phyloP scores from a whole-genome alignment of 1,140 invertebrate species.

The Papilio polyxenes region DNA sequence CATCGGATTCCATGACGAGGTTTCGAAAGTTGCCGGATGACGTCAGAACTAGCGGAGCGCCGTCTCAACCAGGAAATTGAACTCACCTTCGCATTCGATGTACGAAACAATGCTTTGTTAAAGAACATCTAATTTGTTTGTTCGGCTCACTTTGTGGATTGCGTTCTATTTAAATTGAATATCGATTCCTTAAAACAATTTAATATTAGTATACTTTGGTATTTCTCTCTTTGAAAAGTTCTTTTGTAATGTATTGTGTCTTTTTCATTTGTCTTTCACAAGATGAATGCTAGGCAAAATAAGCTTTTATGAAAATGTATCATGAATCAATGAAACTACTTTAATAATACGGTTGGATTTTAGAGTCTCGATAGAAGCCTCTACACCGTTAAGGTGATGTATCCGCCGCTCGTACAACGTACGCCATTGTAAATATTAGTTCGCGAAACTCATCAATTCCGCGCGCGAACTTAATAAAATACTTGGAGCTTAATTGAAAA shows the following conservation, averaged over 20 bases:
- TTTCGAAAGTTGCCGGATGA: slow-evolving; percentile 73
- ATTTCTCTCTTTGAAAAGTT: neutral
- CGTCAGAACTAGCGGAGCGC: slow-evolving; percentile 58
- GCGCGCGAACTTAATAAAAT: slow-evolving; percentile 80
- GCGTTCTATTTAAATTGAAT: slow-evolving; percentile 72
- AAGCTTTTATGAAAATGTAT: neutral
- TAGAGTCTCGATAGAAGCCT: slow-evolving; percentile 42
- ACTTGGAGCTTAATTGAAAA: slow-evolving; percentile 81
- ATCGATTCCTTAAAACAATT: slow-evolving; percentile 57
- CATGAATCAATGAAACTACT: neutral
- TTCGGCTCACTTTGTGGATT: slow-evolving; percentile 67
- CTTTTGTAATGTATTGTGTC: neutral
- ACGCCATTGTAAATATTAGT: slow-evolving; percentile 80
- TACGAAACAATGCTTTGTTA: slow-evolving; percentile 75
- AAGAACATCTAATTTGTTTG: slow-evolving; percentile 78
- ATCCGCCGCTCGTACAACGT: slow-evolving; percentile 49
- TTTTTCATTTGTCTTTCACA: neutral
- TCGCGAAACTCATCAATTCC: slow-evolving; percentile 80
- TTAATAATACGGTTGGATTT: neutral
- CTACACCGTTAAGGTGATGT: slow-evolving; percentile 49
- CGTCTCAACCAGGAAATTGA: slow-evolving; percentile 75
- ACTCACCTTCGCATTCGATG: slow-evolving; percentile 69
- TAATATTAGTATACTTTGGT: neutral
- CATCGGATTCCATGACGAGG: slow-evolving; percentile 69
- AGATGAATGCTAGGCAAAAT: neutral